Conservation (phyloP, 2,888 invertebrate species). For the Polyommatus iphigenia region DNA sequence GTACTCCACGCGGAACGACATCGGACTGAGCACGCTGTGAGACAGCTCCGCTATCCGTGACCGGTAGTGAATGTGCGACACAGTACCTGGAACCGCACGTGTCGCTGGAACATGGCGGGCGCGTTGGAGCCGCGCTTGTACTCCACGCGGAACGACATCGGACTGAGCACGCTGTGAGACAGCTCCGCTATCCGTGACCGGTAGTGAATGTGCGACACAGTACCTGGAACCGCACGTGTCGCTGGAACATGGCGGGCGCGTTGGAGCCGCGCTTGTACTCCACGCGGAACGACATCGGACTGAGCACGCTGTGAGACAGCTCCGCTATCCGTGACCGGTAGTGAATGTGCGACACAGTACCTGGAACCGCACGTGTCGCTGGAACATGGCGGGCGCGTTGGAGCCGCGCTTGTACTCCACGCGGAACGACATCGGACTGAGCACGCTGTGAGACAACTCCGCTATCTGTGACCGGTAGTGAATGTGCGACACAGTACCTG, state of each 20-base stretch:
- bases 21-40: slow-evolving; percentile 98
- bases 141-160: slow-evolving; percentile 98
- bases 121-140: slow-evolving; percentile 97
- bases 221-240: slow-evolving; percentile 96
- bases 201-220: slow-evolving; percentile 1
- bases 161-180: slow-evolving; percentile 98
- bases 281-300: slow-evolving; percentile 98
- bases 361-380: slow-evolving; percentile 97
- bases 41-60: slow-evolving; percentile 94
- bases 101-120: slow-evolving; percentile 97
- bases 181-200: slow-evolving; percentile 92
- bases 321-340: slow-evolving; percentile 89
- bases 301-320: slow-evolving; percentile 97
- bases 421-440: slow-evolving; percentile 98
- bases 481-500: slow-evolving; percentile 77
- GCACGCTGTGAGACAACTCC: slow-evolving; percentile 97
- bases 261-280: slow-evolving; percentile 97
- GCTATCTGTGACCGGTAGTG: slow-evolving; percentile 85
- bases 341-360: slow-evolving; percentile 50
- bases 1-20: slow-evolving; percentile 99
- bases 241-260: slow-evolving; percentile 97
- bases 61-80: background rate
- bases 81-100: slow-evolving; percentile 93
- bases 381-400: slow-evolving; percentile 97
- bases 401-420: slow-evolving; percentile 98